Evolutionary conservation across 2,888 invertebrate species (phyloP).

Genomic region (Caradrina clavipalpis): DNA sequence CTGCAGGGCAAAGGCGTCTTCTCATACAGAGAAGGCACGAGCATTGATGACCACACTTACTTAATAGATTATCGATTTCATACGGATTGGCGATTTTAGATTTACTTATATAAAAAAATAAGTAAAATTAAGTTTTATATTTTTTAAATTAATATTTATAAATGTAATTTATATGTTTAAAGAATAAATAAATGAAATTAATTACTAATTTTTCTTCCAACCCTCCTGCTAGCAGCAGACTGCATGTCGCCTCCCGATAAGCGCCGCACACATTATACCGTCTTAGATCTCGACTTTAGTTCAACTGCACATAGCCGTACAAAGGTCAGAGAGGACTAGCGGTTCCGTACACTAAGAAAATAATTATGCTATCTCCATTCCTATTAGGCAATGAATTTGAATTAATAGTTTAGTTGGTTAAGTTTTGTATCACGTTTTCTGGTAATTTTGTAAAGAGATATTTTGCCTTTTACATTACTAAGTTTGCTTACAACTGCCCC

Average conservation of each 20-base stretch:
- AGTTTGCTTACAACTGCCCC: too few relatives aligned
- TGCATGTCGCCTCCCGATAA: slow-evolving; percentile 83
- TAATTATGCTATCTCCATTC: slow-evolving; percentile 44
- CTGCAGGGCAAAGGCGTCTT: too few relatives aligned
- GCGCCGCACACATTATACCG: slow-evolving; percentile 84
- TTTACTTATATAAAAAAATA: too few relatives aligned
- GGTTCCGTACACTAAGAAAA: slow-evolving; percentile 36
- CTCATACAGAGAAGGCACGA: too few relatives aligned
- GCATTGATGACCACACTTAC: too few relatives aligned
- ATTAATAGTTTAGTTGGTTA: slow-evolving; percentile 26
- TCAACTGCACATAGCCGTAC: slow-evolving; percentile 40
- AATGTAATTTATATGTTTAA: too few relatives aligned
- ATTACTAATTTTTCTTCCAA: slow-evolving; percentile 27
- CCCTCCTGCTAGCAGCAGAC: slow-evolving; percentile 69
- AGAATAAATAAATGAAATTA: too few relatives aligned
- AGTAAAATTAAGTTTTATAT: too few relatives aligned
- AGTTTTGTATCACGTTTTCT: background rate
- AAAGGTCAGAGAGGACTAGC: slow-evolving; percentile 61
- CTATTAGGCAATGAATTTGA: slow-evolving; percentile 44
- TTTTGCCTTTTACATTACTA: background rate
- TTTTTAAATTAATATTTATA: too few relatives aligned
- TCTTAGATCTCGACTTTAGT: slow-evolving; percentile 72
- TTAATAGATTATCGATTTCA: too few relatives aligned
- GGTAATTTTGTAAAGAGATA: background rate
- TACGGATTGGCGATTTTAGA: too few relatives aligned